Evolutionary conservation across 2,888 invertebrate species (phyloP).

Genomic region (Seladonia tumulorum): DNA sequence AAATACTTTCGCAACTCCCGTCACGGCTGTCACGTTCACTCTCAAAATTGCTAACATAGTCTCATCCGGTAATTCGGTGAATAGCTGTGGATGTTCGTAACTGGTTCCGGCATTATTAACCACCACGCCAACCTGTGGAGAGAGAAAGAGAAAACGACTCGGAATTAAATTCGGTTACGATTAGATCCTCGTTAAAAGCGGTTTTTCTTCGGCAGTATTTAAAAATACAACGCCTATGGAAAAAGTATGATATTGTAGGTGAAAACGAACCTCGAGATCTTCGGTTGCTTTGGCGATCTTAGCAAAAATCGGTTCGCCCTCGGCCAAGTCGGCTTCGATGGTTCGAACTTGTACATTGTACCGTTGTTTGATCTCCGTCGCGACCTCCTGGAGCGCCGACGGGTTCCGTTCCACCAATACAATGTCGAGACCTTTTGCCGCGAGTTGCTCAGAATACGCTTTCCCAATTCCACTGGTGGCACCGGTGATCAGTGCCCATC

Average conservation of each 20-base stretch:
- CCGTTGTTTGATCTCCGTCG: constrained; percentile 90
- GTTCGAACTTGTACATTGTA: constrained; percentile 91
- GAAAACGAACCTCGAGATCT: constrained; percentile 82
- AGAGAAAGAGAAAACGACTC: background rate
- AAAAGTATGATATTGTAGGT: background rate
- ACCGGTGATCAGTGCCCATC: constrained; percentile 90
- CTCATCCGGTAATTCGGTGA: constrained; percentile 82
- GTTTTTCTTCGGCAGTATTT: too few species aligned
- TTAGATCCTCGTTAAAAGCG: too few species aligned
- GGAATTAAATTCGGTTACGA: background rate
- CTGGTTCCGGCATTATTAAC: constrained; percentile 90
- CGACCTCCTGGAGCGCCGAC: constrained; percentile 89
- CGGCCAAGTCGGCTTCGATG: constrained; percentile 93
- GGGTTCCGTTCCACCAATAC: constrained; percentile 92
- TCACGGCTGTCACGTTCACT: constrained; percentile 86
- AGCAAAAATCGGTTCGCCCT: constrained; percentile 90
- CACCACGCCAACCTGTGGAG: constrained; percentile 78
- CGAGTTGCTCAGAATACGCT: constrained; percentile 92
- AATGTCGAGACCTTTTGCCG: constrained; percentile 90
- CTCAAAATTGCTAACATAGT: constrained; percentile 79
- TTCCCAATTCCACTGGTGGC: constrained; percentile 96
- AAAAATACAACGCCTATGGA: background rate
- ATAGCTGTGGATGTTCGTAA: constrained; percentile 87
- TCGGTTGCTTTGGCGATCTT: constrained; percentile 89
- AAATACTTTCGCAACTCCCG: constrained; percentile 87